Conservation (phyloP, 2,797 vertebrate species). For the Danio choprae region DNA sequence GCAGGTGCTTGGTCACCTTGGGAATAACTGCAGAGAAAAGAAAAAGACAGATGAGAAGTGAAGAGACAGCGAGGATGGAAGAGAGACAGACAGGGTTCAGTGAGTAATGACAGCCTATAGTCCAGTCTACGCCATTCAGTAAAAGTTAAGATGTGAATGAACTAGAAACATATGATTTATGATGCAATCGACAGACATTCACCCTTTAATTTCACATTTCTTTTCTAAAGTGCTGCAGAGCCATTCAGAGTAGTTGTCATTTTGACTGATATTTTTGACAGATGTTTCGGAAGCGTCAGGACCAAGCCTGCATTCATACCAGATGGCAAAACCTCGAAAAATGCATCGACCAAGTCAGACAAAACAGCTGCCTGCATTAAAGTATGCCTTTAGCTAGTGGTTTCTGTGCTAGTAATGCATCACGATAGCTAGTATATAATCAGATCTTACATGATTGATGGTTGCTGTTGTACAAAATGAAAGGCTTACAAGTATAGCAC, state of each 20-base stretch:
- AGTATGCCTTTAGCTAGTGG: conserved; percentile 1
- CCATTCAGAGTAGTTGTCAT: neutral
- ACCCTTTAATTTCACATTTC: conserved; percentile 1
- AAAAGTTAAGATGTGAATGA: conserved; percentile 19
- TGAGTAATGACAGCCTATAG: neutral
- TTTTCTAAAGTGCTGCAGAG: neutral
- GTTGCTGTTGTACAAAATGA: conserved; percentile 27
- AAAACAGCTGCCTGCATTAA: conserved; percentile 24
- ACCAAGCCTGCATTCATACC: conserved; percentile 8
- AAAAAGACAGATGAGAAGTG: neutral
- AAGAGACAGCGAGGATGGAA: neutral
- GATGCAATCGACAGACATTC: conserved; percentile 22
- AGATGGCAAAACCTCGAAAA: conserved; percentile 20
- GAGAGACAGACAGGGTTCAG: neutral
- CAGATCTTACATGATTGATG: conserved; percentile 41
- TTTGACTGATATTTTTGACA: conserved; percentile 39
- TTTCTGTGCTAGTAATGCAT: conserved; percentile 29
- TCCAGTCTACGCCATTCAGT: neutral
- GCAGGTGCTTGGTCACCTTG: conserved; percentile 94
- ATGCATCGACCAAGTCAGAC: neutral
- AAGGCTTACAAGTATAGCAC: conserved; percentile 9
- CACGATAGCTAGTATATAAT: conserved; percentile 25
- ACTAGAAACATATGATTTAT: conserved; percentile 5
- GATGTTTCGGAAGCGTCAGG: neutral
- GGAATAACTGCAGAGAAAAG: conserved; percentile 88